These are phyloP conservation scores for Apeira syringaria DNA, from an alignment of 2,888 invertebrate genomes.

Conservation along the genomic window DNA sequence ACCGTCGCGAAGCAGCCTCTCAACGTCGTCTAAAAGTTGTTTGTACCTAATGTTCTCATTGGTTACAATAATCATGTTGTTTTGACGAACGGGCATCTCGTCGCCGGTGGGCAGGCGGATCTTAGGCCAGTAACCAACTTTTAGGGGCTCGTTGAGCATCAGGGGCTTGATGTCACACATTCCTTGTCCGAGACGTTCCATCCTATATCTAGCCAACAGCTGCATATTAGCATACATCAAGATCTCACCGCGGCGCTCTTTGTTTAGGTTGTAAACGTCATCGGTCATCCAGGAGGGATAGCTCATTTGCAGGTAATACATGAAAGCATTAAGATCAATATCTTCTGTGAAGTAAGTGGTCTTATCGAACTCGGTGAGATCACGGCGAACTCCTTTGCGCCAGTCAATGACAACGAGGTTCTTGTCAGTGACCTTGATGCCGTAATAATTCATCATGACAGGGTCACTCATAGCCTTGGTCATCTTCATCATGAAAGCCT, in stretches of 20 bases:
- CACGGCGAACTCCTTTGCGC: slow-evolving; percentile 85
- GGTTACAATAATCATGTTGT: slow-evolving; percentile 56
- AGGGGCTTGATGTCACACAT: slow-evolving; percentile 77
- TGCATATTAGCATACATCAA: slow-evolving; percentile 85
- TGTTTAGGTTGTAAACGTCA: slow-evolving; percentile 70
- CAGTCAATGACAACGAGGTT: slow-evolving; percentile 86
- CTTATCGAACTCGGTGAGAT: slow-evolving; percentile 83
- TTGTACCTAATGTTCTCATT: slow-evolving; percentile 56
- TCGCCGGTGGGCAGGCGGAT: slow-evolving; percentile 82
- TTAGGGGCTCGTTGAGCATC: slow-evolving; percentile 66
- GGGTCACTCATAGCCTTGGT: slow-evolving; percentile 83
- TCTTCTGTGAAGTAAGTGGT: slow-evolving; percentile 90
- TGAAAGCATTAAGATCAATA: slow-evolving; percentile 88
- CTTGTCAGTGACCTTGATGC: slow-evolving; percentile 77
- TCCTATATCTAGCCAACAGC: slow-evolving; percentile 83
- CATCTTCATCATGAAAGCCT: slow-evolving; percentile 86
- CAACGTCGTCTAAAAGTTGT: slow-evolving; percentile 63
- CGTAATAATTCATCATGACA: slow-evolving; percentile 77
- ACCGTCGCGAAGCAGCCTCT: slow-evolving; percentile 79
- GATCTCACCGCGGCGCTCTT: slow-evolving; percentile 82
- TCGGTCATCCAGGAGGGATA: slow-evolving; percentile 89
- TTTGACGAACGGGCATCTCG: slow-evolving; percentile 81
- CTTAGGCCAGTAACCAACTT: slow-evolving; percentile 84
- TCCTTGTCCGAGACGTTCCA: slow-evolving; percentile 75
- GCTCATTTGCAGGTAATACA: slow-evolving; percentile 86